phyloP scores from a whole-genome alignment of 92 coral and sea anemone genomes.

The Heteractis magnifica region DNA sequence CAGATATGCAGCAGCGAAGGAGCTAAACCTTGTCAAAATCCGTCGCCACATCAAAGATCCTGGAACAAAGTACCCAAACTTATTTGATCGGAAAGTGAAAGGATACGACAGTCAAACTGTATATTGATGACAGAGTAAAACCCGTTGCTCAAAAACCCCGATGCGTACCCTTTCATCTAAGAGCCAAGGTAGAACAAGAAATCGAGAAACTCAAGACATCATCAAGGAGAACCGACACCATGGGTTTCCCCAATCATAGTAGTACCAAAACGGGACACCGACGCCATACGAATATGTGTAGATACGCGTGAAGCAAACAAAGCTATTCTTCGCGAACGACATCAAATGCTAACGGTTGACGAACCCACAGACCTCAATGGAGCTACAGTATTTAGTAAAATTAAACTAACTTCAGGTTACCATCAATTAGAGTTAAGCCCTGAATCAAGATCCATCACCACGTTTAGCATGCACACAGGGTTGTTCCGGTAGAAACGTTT shows the following conservation, averaged over 20 bases:
- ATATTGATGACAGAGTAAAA: slow-evolving; percentile 48
- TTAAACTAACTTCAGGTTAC: slow-evolving; percentile 54
- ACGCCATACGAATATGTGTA: slow-evolving; percentile 53
- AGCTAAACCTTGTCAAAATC: slow-evolving; percentile 28
- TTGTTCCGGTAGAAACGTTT: slow-evolving; percentile 48
- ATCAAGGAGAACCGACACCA: slow-evolving; percentile 59
- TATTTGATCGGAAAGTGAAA: slow-evolving; percentile 57
- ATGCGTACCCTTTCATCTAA: slow-evolving; percentile 50
- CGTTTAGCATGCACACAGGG: slow-evolving; percentile 57
- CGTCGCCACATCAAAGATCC: slow-evolving; percentile 22
- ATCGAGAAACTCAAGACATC: slow-evolving; percentile 44
- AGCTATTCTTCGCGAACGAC: slow-evolving; percentile 51
- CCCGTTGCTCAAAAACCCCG: slow-evolving; percentile 50
- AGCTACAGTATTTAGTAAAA: slow-evolving; percentile 52
- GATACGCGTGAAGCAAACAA: slow-evolving; percentile 52
- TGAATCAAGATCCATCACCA: slow-evolving; percentile 46
- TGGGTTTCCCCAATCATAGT: slow-evolving; percentile 65
- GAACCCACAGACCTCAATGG: slow-evolving; percentile 48
- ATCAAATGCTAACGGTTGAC: slow-evolving; percentile 54
- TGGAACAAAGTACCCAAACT: slow-evolving; percentile 29
- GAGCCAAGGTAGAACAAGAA: slow-evolving; percentile 48
- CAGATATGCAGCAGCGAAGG: slow-evolving; percentile 27
- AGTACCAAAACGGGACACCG: slow-evolving; percentile 50
- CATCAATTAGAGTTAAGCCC: slow-evolving; percentile 57
- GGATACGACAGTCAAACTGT: slow-evolving; percentile 32